Conservation (phyloP, 2,888 invertebrate species). For the Agrochola lychnidis region DNA sequence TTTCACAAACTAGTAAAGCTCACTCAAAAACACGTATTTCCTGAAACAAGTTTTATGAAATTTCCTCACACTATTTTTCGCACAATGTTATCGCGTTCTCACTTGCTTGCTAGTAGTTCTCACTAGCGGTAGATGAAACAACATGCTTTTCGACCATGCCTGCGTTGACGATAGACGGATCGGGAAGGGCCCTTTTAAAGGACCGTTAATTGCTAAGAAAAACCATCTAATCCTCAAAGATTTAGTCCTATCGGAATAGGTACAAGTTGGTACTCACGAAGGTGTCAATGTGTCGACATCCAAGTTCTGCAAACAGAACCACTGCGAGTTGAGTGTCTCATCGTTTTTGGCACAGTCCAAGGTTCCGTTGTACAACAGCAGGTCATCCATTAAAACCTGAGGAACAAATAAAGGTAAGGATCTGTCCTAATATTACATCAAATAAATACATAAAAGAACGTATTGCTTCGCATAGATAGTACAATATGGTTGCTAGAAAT, state of each 20-base stretch:
- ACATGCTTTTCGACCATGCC: no score
- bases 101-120: no score
- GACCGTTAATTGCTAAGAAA: no score
- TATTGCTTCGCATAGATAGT: not conserved
- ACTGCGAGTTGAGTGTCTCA: constrained; percentile 79
- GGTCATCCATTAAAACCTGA: constrained; percentile 95
- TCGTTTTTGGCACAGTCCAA: constrained; percentile 86
- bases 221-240: not conserved
- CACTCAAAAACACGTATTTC: no score
- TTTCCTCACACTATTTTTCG: no score
- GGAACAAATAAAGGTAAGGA: not conserved
- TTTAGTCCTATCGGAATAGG: not conserved
- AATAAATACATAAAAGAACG: not conserved
- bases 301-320: constrained; percentile 83
- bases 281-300: constrained; percentile 81
- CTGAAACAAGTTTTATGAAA: no score
- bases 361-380: constrained; percentile 94
- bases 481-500: not conserved
- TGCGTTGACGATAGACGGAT: no score
- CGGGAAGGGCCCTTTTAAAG: no score
- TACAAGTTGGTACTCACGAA: constrained; percentile 70
- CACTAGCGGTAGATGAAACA: no score
- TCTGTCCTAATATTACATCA: not conserved
- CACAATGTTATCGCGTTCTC: no score
- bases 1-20: no score